A percentile compares a stretch with the other conserved stretches of the same genome.
These are phyloP conservation scores for Acleris laterana DNA, from an alignment of 2,888 invertebrate genomes.

Conservation along the genomic window DNA sequence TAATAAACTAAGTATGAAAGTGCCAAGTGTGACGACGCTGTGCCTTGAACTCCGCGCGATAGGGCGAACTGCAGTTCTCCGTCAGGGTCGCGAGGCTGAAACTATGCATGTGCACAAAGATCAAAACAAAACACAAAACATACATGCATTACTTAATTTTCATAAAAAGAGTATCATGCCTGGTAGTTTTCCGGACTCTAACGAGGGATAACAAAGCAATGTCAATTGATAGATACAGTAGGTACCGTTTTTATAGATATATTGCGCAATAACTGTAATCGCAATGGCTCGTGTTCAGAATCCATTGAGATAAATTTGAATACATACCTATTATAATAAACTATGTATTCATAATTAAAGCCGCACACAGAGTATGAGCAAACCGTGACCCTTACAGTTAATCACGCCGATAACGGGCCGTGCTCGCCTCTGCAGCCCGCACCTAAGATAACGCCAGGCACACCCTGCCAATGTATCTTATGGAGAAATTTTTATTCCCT, in stretches of 20 bases:
- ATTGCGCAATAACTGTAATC: constrained; percentile 11
- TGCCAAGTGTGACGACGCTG: too few species aligned
- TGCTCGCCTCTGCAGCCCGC: constrained; percentile 13
- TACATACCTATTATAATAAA: not conserved
- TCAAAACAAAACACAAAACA: too few species aligned
- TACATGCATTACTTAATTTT: too few species aligned
- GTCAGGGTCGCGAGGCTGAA: too few species aligned
- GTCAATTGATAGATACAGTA: not conserved
- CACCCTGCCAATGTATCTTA: constrained; percentile 3
- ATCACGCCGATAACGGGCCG: constrained; percentile 18
- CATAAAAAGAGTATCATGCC: too few species aligned
- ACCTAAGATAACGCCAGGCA: constrained; percentile 4
- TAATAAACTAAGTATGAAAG: too few species aligned
- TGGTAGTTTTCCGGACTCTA: too few species aligned
- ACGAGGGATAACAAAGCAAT: not conserved
- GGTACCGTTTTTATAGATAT: not conserved
- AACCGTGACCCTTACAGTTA: constrained; percentile 24
- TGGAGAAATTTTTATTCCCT: too few species aligned
- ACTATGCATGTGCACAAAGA: too few species aligned
- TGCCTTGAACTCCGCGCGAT: too few species aligned
- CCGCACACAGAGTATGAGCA: constrained; percentile 3
- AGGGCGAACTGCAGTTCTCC: too few species aligned
- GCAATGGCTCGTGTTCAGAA: constrained; percentile 7
- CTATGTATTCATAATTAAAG: constrained; percentile 4
- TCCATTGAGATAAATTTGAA: constrained; percentile 17